Conservation (phyloP, 2,113 vertebrate species). For the Acrocephalus arundinaceus region DNA sequence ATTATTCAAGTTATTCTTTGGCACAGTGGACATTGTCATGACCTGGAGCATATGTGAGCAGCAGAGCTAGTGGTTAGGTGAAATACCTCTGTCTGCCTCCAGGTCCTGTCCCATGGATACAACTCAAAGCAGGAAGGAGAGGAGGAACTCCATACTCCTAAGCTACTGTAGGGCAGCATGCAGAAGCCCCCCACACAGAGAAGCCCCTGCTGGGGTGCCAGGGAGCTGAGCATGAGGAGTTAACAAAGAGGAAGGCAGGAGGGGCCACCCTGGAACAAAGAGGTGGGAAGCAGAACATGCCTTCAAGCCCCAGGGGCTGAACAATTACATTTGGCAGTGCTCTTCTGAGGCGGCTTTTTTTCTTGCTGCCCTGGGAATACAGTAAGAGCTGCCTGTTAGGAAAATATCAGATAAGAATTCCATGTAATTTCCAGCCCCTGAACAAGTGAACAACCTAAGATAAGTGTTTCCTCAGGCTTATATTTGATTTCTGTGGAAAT, state of each 20-base stretch:
- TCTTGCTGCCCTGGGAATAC: slow-evolving; percentile 53
- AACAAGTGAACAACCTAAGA: slow-evolving; percentile 70
- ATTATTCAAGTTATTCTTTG: slow-evolving; percentile 1
- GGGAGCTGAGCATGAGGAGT: slow-evolving; percentile 26
- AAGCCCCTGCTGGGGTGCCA: not conserved
- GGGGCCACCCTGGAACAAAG: slow-evolving; percentile 73
- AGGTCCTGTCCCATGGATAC: not conserved
- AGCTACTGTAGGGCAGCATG: not conserved
- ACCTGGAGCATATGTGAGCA: not conserved
- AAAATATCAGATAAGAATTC: slow-evolving; percentile 75
- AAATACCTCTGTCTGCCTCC: not conserved
- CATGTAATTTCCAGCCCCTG: slow-evolving; percentile 67
- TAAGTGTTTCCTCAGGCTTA: slow-evolving; percentile 70
- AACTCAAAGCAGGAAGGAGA: not conserved
- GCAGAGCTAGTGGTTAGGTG: not conserved
- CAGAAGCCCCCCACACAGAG: not conserved
- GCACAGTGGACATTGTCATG: not conserved
- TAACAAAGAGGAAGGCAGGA: slow-evolving; percentile 47
- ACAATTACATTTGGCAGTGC: slow-evolving; percentile 24
- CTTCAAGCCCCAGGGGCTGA: slow-evolving; percentile 57
- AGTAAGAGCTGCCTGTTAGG: slow-evolving; percentile 62
- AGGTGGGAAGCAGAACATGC: slow-evolving; percentile 62
- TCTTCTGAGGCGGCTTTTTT: slow-evolving; percentile 50
- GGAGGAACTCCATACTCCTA: not conserved
- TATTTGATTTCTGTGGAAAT: slow-evolving; percentile 68